A percentile compares a stretch with the other conserved stretches of the same genome.
Evolutionary conservation across 2,797 vertebrate species (phyloP).

Genomic region (Rallus crepitans): DNA sequence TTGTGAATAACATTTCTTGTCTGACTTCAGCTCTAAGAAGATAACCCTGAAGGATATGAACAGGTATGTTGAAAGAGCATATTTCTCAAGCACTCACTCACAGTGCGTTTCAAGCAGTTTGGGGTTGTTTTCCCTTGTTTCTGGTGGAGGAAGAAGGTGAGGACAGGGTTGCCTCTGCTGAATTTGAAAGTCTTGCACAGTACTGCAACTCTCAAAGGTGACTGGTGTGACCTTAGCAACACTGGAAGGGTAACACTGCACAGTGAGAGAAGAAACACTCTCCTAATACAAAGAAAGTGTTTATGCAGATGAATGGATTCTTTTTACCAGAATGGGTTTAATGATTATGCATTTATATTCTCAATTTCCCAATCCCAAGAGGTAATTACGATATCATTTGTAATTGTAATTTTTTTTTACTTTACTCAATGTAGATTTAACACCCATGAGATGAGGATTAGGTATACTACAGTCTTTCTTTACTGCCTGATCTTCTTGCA

Average conservation of each 20-base stretch:
- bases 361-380: neutral
- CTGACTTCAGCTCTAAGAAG: neutral
- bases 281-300: neutral
- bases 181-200: neutral
- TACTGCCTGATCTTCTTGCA: neutral
- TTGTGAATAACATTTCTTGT: neutral
- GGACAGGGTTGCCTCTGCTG: neutral
- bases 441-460: neutral
- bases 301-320: neutral
- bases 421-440: neutral
- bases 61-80: neutral
- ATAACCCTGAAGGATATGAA: neutral
- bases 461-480: neutral
- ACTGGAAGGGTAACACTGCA: neutral
- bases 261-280: neutral
- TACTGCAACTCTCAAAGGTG: neutral
- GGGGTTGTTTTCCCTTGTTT: neutral
- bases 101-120: neutral
- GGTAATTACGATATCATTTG: neutral
- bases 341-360: neutral
- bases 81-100: neutral
- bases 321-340: neutral
- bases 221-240: neutral
- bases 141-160: neutral
- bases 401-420: neutral